A percentile compares a stretch with the other conserved stretches of the same genome.
These are phyloP conservation scores for Teinopalpus imperialis DNA, from an alignment of 2,888 invertebrate genomes.

Conservation along the genomic window DNA sequence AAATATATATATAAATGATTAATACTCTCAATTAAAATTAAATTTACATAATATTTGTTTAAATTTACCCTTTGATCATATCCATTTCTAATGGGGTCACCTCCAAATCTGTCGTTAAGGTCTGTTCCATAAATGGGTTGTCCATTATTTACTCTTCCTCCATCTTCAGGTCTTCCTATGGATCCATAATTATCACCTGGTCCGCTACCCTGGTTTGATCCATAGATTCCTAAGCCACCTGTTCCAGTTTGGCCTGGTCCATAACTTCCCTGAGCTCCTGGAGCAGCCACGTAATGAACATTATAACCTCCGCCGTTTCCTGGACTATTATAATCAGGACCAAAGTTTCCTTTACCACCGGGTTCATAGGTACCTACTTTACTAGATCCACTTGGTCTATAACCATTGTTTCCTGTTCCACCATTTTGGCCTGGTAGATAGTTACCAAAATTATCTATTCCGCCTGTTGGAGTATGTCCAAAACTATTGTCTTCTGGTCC, in stretches of 20 bases:
- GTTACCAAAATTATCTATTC: slow-evolving; percentile 19
- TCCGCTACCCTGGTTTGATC: slow-evolving; percentile 14
- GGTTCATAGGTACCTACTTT: not conserved
- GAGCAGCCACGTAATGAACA: slow-evolving; percentile 17
- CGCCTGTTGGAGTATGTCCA: too few species aligned
- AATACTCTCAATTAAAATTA: too few species aligned
- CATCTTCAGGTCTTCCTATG: slow-evolving; percentile 1
- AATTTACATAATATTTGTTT: too few species aligned
- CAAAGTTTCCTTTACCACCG: not conserved
- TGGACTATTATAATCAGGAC: slow-evolving; percentile 15
- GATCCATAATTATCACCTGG: slow-evolving; percentile 23
- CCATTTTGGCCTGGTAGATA: slow-evolving; percentile 31
- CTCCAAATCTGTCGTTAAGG: slow-evolving; percentile 7
- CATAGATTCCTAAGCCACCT: slow-evolving; percentile 8
- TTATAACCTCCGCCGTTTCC: slow-evolving; percentile 20
- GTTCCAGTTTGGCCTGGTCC: slow-evolving; percentile 23
- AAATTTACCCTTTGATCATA: slow-evolving; percentile 37
- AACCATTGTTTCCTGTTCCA: slow-evolving; percentile 10
- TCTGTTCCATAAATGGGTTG: slow-evolving; percentile 23
- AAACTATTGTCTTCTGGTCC: slow-evolving; percentile 26
- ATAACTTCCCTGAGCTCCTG: slow-evolving; percentile 20
- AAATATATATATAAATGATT: slow-evolving; percentile 12
- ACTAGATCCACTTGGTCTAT: slow-evolving; percentile 16
- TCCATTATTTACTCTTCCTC: slow-evolving; percentile 1
- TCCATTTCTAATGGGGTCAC: slow-evolving; percentile 5